Evolutionary conservation across 2,113 vertebrate genomes (phyloP).

Genomic region (Pycnonotus jocosus): DNA sequence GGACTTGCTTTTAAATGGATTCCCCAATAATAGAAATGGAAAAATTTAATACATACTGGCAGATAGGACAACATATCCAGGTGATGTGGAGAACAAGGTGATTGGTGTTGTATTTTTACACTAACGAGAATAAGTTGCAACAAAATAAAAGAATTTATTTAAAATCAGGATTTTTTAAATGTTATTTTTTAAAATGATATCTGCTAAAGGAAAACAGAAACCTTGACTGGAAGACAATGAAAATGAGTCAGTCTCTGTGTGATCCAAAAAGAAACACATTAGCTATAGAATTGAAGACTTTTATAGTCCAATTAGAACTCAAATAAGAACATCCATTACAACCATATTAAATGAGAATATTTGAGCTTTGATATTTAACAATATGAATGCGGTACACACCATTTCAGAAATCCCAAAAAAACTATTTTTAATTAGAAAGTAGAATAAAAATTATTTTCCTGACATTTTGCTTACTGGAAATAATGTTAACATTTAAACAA

Average conservation of each 20-base stretch:
- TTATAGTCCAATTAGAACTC: background rate
- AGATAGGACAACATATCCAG: background rate
- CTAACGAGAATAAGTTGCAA: background rate
- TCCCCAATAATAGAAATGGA: background rate
- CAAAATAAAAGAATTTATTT: background rate
- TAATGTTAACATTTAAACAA: background rate
- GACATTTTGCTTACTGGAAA: background rate
- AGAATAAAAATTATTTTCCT: background rate
- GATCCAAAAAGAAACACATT: background rate
- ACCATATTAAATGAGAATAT: background rate
- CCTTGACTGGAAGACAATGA: background rate
- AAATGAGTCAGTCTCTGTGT: background rate
- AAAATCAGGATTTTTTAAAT: background rate
- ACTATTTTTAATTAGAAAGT: background rate
- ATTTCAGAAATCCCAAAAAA: background rate
- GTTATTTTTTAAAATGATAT: background rate
- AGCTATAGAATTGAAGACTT: background rate
- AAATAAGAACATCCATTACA: background rate
- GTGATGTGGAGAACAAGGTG: background rate
- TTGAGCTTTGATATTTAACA: background rate
- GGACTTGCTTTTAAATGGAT: background rate
- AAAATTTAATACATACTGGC: background rate
- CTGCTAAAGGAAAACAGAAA: background rate
- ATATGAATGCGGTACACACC: background rate
- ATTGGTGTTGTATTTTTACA: background rate